These are phyloP conservation scores for Lycocorax pyrrhopterus DNA, from an alignment of 2,113 vertebrate genomes.

Conservation along the genomic window DNA sequence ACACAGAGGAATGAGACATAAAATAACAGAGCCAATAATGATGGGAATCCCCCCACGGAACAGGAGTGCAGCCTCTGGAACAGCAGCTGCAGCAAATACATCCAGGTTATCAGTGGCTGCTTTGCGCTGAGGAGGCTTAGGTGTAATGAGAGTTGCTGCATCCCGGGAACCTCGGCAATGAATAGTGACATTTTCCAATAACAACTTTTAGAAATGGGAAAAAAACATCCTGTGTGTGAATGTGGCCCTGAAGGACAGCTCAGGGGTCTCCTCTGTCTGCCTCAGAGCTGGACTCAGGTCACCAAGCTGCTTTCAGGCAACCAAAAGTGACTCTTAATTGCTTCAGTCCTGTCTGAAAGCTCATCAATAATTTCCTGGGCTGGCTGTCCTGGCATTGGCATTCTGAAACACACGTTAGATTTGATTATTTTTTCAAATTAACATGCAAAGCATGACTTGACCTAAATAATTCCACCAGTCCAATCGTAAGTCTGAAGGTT, in stretches of 20 bases:
- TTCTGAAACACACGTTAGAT: not conserved
- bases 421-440: not conserved
- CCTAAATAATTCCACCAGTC: not conserved
- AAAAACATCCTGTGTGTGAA: not conserved
- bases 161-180: not conserved
- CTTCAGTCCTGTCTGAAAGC: not conserved
- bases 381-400: not conserved
- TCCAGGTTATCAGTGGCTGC: conserved; percentile 17
- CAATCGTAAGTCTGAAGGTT: not conserved
- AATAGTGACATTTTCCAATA: conserved; percentile 37
- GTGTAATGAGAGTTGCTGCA: conserved; percentile 26
- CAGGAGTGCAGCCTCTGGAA: conserved; percentile 15
- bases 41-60: conserved; percentile 19
- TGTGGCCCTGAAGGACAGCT: not conserved
- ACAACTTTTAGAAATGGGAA: not conserved
- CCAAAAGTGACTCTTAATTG: not conserved
- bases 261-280: not conserved
- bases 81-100: conserved; percentile 28
- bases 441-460: not conserved
- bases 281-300: not conserved
- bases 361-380: not conserved
- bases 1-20: conserved; percentile 11
- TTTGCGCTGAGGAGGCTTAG: conserved; percentile 37
- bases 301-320: not conserved
- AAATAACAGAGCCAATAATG: conserved; percentile 47